These are phyloP conservation scores for Homarus gammarus DNA, from an alignment of 2,888 invertebrate species.

Conservation along the genomic window DNA sequence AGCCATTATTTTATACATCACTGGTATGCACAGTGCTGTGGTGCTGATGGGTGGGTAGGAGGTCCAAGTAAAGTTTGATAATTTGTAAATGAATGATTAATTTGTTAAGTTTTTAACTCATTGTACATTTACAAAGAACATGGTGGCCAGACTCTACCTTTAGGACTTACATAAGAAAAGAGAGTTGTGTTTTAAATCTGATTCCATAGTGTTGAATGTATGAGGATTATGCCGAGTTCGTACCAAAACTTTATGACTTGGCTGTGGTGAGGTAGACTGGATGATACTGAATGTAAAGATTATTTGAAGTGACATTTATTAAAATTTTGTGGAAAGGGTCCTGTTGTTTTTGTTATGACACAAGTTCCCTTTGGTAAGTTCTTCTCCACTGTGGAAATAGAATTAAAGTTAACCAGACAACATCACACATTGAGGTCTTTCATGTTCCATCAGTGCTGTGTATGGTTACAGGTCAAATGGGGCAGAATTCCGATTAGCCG, in stretches of 20 bases:
- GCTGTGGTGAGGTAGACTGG: background rate
- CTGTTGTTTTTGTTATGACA: background rate
- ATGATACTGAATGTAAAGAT: slow-evolving; percentile 11
- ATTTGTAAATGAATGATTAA: background rate
- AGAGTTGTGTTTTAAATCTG: background rate
- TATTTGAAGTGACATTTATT: slow-evolving; percentile 14
- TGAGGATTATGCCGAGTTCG: background rate
- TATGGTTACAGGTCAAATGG: too few species aligned
- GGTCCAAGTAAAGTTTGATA: slow-evolving; percentile 3
- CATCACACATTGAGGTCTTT: too few species aligned
- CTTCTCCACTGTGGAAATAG: too few species aligned
- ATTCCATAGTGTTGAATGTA: background rate
- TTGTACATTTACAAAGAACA: background rate
- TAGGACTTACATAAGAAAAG: background rate
- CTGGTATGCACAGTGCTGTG: slow-evolving; percentile 22
- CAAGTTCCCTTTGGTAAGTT: too few species aligned
- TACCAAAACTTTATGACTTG: background rate
- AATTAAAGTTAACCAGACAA: too few species aligned
- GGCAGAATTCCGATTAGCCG: too few species aligned
- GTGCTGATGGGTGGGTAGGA: slow-evolving; percentile 7
- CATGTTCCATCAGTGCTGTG: too few species aligned
- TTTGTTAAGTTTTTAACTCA: background rate
- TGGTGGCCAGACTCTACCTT: background rate
- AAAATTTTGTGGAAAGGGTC: slow-evolving; percentile 33
- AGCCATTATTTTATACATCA: slow-evolving; percentile 18